These are phyloP conservation scores for Mylabris sibirica DNA, from an alignment of 2,888 invertebrate genomes.

Conservation along the genomic window DNA sequence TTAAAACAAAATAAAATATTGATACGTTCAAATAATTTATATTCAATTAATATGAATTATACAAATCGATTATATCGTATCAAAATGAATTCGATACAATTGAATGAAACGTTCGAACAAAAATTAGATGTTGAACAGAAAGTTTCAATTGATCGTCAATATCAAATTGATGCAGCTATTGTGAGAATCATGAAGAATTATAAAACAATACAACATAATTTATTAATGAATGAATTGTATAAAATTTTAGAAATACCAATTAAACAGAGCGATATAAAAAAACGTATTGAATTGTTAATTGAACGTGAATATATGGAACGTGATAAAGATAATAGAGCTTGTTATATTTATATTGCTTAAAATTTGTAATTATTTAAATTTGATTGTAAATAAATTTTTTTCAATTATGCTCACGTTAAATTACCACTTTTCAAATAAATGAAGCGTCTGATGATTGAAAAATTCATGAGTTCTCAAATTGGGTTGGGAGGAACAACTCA, in stretches of 20 bases:
- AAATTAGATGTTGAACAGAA: slow-evolving; percentile 94
- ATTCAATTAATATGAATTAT: slow-evolving; percentile 85
- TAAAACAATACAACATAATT: slow-evolving; percentile 90
- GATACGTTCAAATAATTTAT: slow-evolving; percentile 81
- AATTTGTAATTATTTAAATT: background rate
- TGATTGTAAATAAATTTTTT: background rate
- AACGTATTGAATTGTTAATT: slow-evolving; percentile 96
- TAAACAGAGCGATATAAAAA: slow-evolving; percentile 97
- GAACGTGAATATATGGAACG: slow-evolving; percentile 98
- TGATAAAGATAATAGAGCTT: slow-evolving; percentile 92
- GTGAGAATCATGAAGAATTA: slow-evolving; percentile 99
- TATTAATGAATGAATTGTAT: slow-evolving; percentile 93
- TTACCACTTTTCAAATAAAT: no score
- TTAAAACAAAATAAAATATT: slow-evolving; percentile 95
- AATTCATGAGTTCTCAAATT: no score
- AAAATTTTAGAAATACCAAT: slow-evolving; percentile 97
- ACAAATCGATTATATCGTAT: slow-evolving; percentile 95
- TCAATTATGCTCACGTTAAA: no score
- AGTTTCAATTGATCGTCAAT: slow-evolving; percentile 97
- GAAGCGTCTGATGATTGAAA: no score
- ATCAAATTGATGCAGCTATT: slow-evolving; percentile 99
- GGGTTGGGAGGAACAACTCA: no score
- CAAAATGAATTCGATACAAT: slow-evolving; percentile 94
- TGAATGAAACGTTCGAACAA: slow-evolving; percentile 84
- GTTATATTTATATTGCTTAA: slow-evolving; percentile 97